A percentile compares a stretch with the other conserved stretches of the same genome.
phyloP scores from a whole-genome alignment of 37 sponge, comb jelly and placozoan species.

The Ephydatia muelleri region DNA sequence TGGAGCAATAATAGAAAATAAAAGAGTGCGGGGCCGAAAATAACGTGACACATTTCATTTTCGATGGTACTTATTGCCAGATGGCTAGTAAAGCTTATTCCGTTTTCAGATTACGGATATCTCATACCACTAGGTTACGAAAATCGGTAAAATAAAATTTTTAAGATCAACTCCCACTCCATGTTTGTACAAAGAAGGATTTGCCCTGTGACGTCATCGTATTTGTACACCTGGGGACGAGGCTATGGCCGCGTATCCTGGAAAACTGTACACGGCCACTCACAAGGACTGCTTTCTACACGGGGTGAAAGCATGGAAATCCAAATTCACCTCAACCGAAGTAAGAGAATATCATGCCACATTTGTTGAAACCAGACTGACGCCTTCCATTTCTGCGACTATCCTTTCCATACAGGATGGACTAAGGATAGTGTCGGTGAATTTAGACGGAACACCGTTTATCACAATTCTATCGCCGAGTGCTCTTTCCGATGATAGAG shows the following conservation, averaged over 20 bases:
- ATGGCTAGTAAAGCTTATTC: no score
- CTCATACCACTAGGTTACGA: no score
- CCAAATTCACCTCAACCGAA: slow-evolving; percentile 13
- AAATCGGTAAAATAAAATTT: no score
- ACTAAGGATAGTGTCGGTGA: slow-evolving; percentile 16
- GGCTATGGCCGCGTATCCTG: slow-evolving; percentile 5
- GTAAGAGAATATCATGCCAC: neutral
- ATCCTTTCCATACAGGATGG: slow-evolving; percentile 9
- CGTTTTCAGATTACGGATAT: no score
- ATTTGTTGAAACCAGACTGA: neutral
- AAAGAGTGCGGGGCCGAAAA: no score
- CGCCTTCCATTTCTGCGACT: no score
- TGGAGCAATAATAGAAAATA: no score
- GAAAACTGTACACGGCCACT: slow-evolving; percentile 24
- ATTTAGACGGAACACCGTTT: slow-evolving; percentile 4
- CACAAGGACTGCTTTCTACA: slow-evolving; percentile 66
- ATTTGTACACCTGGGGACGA: slow-evolving; percentile 11
- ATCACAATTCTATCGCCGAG: slow-evolving; percentile 30
- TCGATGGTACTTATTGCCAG: no score
- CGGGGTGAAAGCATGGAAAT: slow-evolving; percentile 22
- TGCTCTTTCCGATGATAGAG: slow-evolving; percentile 23
- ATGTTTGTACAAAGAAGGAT: no score
- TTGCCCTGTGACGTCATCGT: no score
- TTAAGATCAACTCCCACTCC: no score
- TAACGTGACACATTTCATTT: no score